Percentiles rank a stretch among this genome's conserved stretches.
Evolutionary conservation across 2,797 vertebrate genomes (phyloP).

Genomic region (Craterocephalus amniculus): DNA sequence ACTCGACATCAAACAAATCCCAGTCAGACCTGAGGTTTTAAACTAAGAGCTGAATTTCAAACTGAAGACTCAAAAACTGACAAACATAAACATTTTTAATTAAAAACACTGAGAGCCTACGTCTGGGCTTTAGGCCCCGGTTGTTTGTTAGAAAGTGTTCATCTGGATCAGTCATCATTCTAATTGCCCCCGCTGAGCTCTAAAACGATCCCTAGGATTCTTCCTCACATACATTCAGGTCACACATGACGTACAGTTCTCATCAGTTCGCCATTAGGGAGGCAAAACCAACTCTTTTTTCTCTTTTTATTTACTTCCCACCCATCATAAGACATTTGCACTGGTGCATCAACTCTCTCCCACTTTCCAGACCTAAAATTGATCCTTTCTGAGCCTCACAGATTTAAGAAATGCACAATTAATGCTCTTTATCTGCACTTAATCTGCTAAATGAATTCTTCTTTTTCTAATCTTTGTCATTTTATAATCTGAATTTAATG

Average conservation of each 20-base stretch:
- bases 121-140: constrained; percentile 9
- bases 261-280: not conserved
- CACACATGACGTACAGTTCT: constrained; percentile 1
- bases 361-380: not conserved
- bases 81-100: not conserved
- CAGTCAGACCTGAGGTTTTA: not conserved
- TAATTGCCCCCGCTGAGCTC: constrained; percentile 59
- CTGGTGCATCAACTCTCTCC: not conserved
- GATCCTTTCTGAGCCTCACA: not conserved
- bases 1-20: not conserved
- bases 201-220: constrained; percentile 14
- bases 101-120: constrained; percentile 2
- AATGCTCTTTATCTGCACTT: not conserved
- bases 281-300: not conserved
- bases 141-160: constrained; percentile 37
- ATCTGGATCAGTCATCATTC: constrained; percentile 44
- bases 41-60: not conserved
- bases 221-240: constrained; percentile 9
- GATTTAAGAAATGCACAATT: not conserved
- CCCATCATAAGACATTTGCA: constrained; percentile 8
- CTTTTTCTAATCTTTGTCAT: too few relatives aligned
- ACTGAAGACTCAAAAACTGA: not conserved
- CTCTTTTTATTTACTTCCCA: constrained; percentile 14
- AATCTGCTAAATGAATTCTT: not conserved
- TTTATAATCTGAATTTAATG: too few relatives aligned